phyloP scores from a whole-genome alignment of 2,888 invertebrate species.

The Ernsta delagoae region DNA sequence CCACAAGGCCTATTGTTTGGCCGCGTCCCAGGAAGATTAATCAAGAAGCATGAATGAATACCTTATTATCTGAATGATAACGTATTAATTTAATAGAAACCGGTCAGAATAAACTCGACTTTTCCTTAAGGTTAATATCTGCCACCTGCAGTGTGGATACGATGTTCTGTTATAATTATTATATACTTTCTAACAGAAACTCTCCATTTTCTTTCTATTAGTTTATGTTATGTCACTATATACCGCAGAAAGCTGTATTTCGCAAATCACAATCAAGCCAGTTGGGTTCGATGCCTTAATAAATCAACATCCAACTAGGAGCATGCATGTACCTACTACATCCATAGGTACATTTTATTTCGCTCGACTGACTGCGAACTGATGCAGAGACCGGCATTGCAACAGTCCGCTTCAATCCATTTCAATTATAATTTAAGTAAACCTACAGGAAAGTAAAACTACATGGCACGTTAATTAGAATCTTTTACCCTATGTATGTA shows the following conservation, averaged over 20 bases:
- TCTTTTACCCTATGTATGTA: too few species aligned
- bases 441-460: too few species aligned
- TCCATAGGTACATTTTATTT: neutral
- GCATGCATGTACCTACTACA: neutral
- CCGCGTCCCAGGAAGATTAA: conserved; percentile 8
- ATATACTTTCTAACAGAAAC: too few species aligned
- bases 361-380: conserved; percentile 17
- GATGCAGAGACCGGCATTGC: conserved; percentile 2
- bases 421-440: neutral
- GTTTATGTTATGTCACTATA: neutral
- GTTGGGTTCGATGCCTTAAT: conserved; percentile 8
- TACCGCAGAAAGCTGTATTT: neutral
- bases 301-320: neutral
- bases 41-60: conserved; percentile 6
- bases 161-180: too few species aligned
- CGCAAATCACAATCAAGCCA: neutral
- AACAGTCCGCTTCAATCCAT: conserved; percentile 8
- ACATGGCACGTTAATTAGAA: too few species aligned
- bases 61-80: too few species aligned
- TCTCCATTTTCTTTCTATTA: neutral
- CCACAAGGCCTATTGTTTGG: conserved; percentile 21
- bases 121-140: too few species aligned
- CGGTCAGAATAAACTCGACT: too few species aligned
- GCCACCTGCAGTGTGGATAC: too few species aligned
- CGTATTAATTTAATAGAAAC: too few species aligned